A percentile compares a stretch with the other conserved stretches of the same genome.
Evolutionary conservation across 2,797 vertebrate species (phyloP).

Genomic region (Lagorchestes hirsutus): DNA sequence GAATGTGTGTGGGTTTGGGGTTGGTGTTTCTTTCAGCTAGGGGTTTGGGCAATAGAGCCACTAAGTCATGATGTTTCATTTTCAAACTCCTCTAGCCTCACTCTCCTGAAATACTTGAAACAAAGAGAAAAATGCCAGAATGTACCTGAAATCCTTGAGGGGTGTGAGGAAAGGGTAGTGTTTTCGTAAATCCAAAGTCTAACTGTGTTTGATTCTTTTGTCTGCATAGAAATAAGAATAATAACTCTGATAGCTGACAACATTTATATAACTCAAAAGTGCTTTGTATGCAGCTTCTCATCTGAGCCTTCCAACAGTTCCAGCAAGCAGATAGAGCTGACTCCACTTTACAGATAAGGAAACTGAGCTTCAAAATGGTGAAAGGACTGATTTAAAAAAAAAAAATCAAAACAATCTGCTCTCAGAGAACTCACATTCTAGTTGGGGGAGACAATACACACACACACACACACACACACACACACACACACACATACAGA

Average conservation of each 20-base stretch:
- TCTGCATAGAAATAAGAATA: neutral
- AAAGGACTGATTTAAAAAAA: neutral
- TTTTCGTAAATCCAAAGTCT: slow-evolving; percentile 33
- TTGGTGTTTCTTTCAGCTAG: slow-evolving; percentile 19
- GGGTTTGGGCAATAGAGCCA: neutral
- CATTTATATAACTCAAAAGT: slow-evolving; percentile 1
- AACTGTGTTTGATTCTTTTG: slow-evolving; percentile 11
- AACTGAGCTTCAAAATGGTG: neutral
- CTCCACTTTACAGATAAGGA: neutral
- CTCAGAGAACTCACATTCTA: neutral
- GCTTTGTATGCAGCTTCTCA: neutral
- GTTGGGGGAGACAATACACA: neutral
- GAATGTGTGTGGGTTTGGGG: neutral
- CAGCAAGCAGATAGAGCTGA: neutral
- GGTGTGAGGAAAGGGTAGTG: neutral
- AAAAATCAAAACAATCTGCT: neutral
- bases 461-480: neutral
- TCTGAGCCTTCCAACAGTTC: neutral
- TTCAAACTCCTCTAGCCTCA: slow-evolving; percentile 57
- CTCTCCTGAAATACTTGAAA: slow-evolving; percentile 41
- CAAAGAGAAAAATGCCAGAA: slow-evolving; percentile 37
- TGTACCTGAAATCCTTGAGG: slow-evolving; percentile 14
- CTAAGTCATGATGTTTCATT: slow-evolving; percentile 18
- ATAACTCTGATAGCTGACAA: neutral
- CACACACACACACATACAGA: neutral